Conservation (phyloP, 2,797 vertebrate genomes). For the Cyprinella venusta region DNA sequence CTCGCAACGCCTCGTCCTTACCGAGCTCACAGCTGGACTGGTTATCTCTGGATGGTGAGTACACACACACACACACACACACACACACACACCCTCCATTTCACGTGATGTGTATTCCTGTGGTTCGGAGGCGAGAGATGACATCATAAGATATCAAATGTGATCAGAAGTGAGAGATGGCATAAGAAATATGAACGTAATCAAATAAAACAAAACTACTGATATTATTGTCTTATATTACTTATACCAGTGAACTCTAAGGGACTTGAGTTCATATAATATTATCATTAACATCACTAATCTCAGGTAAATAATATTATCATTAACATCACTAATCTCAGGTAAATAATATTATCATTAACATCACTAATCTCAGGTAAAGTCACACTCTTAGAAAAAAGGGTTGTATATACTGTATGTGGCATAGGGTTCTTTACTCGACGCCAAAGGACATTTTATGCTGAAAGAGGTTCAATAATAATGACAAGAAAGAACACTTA, state of each 20-base stretch:
- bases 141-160: background rate
- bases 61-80: background rate
- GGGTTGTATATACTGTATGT: too few species aligned
- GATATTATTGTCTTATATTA: background rate
- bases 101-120: background rate
- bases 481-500: too few species aligned
- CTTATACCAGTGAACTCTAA: too few species aligned
- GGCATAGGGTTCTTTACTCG: too few species aligned
- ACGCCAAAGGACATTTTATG: too few species aligned
- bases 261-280: background rate
- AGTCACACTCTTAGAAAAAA: too few species aligned
- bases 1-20: conserved; percentile 83
- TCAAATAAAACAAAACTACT: background rate
- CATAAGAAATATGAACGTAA: background rate
- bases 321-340: too few species aligned
- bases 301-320: too few species aligned
- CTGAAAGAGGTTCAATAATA: too few species aligned
- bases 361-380: too few species aligned
- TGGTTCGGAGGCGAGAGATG: background rate
- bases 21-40: conserved; percentile 90
- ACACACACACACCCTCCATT: background rate
- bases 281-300: too few species aligned
- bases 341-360: too few species aligned
- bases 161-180: background rate
- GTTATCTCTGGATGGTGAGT: conserved; percentile 89